A percentile compares a stretch with the other conserved stretches of the same genome.
Conservation (phyloP, 2,113 vertebrate genomes). For the Cyprinus carpio region DNA sequence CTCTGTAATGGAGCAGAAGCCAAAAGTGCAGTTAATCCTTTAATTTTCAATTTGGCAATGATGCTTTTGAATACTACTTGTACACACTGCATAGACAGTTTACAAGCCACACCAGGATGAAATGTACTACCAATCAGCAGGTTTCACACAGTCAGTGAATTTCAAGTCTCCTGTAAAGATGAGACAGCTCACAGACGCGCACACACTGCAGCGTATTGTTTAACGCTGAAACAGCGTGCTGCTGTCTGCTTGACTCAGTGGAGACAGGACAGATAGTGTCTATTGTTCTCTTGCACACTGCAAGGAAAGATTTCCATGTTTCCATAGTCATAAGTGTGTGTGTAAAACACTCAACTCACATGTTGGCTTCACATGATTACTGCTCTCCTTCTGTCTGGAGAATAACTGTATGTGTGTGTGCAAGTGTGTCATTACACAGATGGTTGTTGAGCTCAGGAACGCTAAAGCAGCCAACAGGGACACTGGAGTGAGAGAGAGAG, state of each 20-base stretch:
- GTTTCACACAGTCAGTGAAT: constrained; percentile 37
- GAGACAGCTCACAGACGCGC: not conserved
- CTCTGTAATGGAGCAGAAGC: not conserved
- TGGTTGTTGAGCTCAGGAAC: constrained; percentile 52
- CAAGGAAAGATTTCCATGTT: constrained; percentile 26
- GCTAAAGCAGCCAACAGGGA: constrained; percentile 31
- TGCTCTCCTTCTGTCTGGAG: constrained; percentile 27
- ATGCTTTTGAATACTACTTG: not conserved
- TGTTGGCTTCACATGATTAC: constrained; percentile 11
- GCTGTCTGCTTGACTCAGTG: constrained; percentile 38
- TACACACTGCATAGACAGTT: constrained; percentile 14
- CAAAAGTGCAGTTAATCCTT: not conserved
- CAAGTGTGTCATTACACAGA: constrained; percentile 17
- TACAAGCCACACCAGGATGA: constrained; percentile 13
- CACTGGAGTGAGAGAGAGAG: not conserved
- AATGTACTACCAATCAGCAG: constrained; percentile 37
- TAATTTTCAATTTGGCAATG: not conserved
- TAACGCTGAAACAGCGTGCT: constrained; percentile 47
- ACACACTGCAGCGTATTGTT: constrained; percentile 44
- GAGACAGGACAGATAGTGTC: constrained; percentile 49
- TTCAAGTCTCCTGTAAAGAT: constrained; percentile 14
- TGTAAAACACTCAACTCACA: constrained; percentile 22
- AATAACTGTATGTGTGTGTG: constrained; percentile 30
- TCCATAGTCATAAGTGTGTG: constrained; percentile 36
- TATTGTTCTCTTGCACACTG: constrained; percentile 43